These are phyloP conservation scores for Pterophyllum scalare DNA, from an alignment of 2,113 vertebrate species.

Conservation along the genomic window DNA sequence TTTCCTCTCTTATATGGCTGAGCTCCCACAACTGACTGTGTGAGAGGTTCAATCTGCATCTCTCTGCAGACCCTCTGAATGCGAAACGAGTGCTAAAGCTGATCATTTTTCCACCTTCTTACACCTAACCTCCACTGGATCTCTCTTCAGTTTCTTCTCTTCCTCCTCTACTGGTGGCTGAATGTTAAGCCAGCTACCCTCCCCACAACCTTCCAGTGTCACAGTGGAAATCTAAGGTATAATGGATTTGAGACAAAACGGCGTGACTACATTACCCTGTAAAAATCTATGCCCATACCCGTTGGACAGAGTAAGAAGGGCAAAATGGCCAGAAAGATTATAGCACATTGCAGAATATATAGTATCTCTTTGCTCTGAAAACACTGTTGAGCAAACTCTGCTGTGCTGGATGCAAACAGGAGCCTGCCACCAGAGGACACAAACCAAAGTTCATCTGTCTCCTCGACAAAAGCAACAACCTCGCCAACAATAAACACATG, in stretches of 20 bases:
- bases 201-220: constrained; percentile 24
- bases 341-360: neutral
- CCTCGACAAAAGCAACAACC: constrained; percentile 38
- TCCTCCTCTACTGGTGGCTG: constrained; percentile 14
- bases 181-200: neutral
- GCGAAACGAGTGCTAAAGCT: constrained; percentile 54
- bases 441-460: constrained; percentile 57
- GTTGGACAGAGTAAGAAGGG: constrained; percentile 25
- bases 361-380: constrained; percentile 16
- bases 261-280: constrained; percentile 50
- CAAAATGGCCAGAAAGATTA: neutral
- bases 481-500: constrained; percentile 27
- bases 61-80: constrained; percentile 47
- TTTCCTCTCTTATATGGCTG: constrained; percentile 59
- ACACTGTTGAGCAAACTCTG: constrained; percentile 24
- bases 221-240: constrained; percentile 50
- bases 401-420: constrained; percentile 24
- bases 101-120: constrained; percentile 26
- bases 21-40: constrained; percentile 49
- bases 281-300: constrained; percentile 17
- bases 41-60: constrained; percentile 63
- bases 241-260: constrained; percentile 36
- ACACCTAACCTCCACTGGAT: constrained; percentile 2
- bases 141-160: neutral
- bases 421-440: constrained; percentile 29